These are phyloP conservation scores for Oxyteleia sp. DNA, from an alignment of 2,888 invertebrate genomes.

Conservation along the genomic window DNA sequence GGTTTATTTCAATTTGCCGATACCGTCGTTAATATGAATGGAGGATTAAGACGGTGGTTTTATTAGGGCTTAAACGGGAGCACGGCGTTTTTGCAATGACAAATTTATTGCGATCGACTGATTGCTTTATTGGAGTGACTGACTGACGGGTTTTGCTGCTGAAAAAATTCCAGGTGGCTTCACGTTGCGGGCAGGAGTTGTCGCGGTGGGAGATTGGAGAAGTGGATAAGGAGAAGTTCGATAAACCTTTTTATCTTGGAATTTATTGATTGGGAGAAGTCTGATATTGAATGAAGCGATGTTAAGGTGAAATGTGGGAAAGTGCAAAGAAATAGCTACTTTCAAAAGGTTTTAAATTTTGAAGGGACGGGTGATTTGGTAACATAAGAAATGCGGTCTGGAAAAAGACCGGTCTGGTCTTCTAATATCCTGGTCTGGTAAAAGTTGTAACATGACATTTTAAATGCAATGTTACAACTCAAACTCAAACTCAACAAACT, in stretches of 20 bases:
- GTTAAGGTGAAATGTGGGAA: no score
- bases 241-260: neutral
- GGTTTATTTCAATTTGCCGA: constrained; percentile 27
- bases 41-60: constrained; percentile 33
- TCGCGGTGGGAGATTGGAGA: constrained; percentile 13
- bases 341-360: no score
- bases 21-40: constrained; percentile 38
- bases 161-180: constrained; percentile 29
- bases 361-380: no score
- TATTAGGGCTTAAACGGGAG: constrained; percentile 18
- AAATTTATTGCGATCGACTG: constrained; percentile 49
- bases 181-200: neutral
- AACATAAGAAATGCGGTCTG: no score
- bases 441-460: no score
- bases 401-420: no score
- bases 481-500: no score
- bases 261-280: no score
- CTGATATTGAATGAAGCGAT: no score
- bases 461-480: no score
- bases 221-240: neutral
- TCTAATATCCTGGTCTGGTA: no score
- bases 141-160: constrained; percentile 10
- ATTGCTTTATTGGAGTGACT: constrained; percentile 43
- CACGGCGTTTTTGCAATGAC: constrained; percentile 41
- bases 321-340: no score